A percentile compares a stretch with the other conserved stretches of the same genome.
Evolutionary conservation across 2,888 invertebrate genomes (phyloP).

Genomic region (Eucera pruinosa): DNA sequence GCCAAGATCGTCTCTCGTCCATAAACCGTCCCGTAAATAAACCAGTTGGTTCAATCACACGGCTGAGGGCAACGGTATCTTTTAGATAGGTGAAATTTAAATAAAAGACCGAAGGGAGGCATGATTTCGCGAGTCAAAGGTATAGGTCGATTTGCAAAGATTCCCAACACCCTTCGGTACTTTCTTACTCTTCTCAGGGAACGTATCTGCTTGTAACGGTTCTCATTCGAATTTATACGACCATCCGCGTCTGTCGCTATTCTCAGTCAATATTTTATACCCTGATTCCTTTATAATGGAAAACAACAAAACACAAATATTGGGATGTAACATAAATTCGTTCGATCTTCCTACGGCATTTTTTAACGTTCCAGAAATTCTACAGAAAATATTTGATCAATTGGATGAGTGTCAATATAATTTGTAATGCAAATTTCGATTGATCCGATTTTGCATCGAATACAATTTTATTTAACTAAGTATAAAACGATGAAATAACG

Average conservation of each 20-base stretch:
- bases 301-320: too few species aligned
- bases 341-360: too few species aligned
- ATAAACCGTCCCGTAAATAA: conserved; percentile 11
- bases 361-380: too few species aligned
- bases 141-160: conserved; percentile 15
- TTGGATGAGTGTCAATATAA: too few species aligned
- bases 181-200: background rate
- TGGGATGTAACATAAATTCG: too few species aligned
- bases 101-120: background rate
- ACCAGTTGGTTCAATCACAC: background rate
- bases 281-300: too few species aligned
- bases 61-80: background rate
- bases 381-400: too few species aligned
- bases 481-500: too few species aligned
- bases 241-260: background rate
- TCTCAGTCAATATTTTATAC: background rate
- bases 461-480: too few species aligned
- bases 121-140: conserved; percentile 10
- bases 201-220: background rate
- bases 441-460: too few species aligned
- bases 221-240: background rate
- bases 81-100: conserved; percentile 16
- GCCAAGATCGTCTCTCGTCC: background rate
- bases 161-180: background rate
- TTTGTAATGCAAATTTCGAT: too few species aligned